Percentiles rank a stretch among this genome's conserved stretches.
Conservation (phyloP, 1,140 invertebrate genomes). For the Neodiprion virginianus region DNA sequence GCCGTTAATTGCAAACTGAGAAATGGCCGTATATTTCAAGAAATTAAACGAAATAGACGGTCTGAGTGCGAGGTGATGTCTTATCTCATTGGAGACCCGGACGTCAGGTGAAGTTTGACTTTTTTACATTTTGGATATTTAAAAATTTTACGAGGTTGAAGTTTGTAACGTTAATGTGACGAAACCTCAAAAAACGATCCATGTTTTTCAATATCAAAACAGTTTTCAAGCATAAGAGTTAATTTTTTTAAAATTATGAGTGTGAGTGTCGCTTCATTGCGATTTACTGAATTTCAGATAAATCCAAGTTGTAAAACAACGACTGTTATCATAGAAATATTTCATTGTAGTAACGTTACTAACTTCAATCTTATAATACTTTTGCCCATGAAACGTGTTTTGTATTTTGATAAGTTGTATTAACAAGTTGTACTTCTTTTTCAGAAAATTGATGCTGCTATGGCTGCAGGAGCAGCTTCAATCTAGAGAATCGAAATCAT, state of each 20-base stretch:
- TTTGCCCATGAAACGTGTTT: background rate
- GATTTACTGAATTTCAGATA: slow-evolving; percentile 14
- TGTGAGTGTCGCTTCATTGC: slow-evolving; percentile 12
- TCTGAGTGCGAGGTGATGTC: slow-evolving; percentile 38
- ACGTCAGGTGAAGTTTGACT: slow-evolving; percentile 28
- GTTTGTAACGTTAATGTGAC: slow-evolving; percentile 1
- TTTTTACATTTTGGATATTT: background rate
- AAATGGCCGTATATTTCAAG: background rate
- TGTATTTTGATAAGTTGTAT: slow-evolving; percentile 5
- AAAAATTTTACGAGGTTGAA: background rate
- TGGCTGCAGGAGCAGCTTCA: slow-evolving; percentile 42
- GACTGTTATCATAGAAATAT: slow-evolving; percentile 14
- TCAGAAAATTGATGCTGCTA: slow-evolving; percentile 34
- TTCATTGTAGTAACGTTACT: background rate
- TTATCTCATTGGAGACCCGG: slow-evolving; percentile 29
- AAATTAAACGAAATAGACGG: slow-evolving; percentile 23
- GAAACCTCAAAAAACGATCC: background rate
- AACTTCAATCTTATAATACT: no score
- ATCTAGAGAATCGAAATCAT: slow-evolving; percentile 35
- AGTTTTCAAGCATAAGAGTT: background rate
- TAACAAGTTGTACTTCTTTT: slow-evolving; percentile 12
- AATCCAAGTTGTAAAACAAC: slow-evolving; percentile 13
- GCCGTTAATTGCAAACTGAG: slow-evolving; percentile 20
- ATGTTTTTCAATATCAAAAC: background rate
- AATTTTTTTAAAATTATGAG: background rate